These are phyloP conservation scores for Tragelaphus scriptus DNA, from an alignment of 2,113 vertebrate species.

Conservation along the genomic window DNA sequence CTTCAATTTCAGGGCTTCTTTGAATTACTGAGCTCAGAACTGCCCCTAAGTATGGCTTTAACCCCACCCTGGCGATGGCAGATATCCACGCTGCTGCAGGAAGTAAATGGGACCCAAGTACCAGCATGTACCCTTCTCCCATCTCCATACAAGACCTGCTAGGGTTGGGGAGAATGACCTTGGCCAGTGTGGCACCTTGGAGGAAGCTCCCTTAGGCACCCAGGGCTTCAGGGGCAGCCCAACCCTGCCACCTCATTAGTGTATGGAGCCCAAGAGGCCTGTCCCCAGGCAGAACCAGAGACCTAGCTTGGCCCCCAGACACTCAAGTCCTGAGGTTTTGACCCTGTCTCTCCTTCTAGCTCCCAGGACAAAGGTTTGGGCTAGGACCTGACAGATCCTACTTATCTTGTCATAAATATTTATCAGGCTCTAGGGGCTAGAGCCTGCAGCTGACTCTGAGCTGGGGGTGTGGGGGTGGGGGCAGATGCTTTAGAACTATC, in stretches of 20 bases:
- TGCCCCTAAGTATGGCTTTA: background rate
- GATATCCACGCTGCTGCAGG: background rate
- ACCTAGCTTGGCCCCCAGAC: background rate
- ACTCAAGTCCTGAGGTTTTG: background rate
- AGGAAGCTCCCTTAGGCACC: background rate
- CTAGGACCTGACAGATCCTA: conserved; percentile 47
- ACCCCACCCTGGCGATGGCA: background rate
- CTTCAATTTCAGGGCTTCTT: background rate
- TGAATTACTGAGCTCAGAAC: background rate
- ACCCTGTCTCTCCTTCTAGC: background rate
- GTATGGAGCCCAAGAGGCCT: background rate
- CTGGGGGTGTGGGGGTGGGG: background rate
- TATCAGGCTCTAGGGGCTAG: conserved; percentile 58
- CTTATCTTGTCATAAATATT: conserved; percentile 72
- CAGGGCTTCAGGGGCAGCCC: background rate
- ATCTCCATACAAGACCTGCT: background rate
- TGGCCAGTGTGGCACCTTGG: background rate
- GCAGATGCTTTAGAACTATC: conserved; percentile 25
- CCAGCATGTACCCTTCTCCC: background rate
- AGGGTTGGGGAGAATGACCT: background rate
- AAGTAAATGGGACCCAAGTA: background rate
- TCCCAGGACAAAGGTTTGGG: conserved; percentile 53
- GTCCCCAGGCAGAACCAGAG: background rate
- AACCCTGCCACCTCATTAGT: background rate
- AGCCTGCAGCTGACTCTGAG: conserved; percentile 56